Evolutionary conservation across 2,888 invertebrate species (phyloP), one percentile per base, ranked within the genome.

Genomic region (Spodoptera exigua): DNA sequence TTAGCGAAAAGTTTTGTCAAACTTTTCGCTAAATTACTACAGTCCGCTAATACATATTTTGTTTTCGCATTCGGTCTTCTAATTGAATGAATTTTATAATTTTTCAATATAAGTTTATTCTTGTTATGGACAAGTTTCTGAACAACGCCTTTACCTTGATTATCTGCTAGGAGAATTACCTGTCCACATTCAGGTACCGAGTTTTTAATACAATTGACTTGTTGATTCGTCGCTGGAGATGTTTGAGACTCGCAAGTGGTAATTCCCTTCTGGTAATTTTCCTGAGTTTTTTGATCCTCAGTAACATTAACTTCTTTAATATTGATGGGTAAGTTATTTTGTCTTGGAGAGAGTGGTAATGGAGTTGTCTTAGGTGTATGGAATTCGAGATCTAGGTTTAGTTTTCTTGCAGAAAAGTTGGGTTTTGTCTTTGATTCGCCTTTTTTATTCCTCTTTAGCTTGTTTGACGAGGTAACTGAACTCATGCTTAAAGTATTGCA

Each of bases 31-130:
- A 41, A 2, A 12, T 46, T 46, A 11, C 3, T 10, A 18, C 45
- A 55, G 2, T 34, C 21, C 0, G 34, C 13, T 10, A 55, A 55
- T 2, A 55, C 55, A 39, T 18, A 17, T 11, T 32, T 46, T 12
- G 55, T 35, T 35, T 35, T 45, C 4, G 55, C 46, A 34, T 55
- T 36, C n/a, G 55, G 55, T 46, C 35, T 55, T 35, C 11, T 46
- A 2, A 55, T 11, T n/a, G 54, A 45, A 1, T 45, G 37, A 9
- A 55, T 32, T 12, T 34, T 46, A 34, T 46, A 55, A 34, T 55
- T 13, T 4, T 46, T 39, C 0, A 16, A 2, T 4, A 55, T 40
- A n/a, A 55, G 14, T 17, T 46, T 40, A 36, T 36, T 35, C 11
- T 52, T 52, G 4, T 13, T 35, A 13, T 43, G 1, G 1, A 43